Evolutionary conservation across 1,140 invertebrate species (phyloP), one percentile per base, ranked within the genome.

Genomic region (Melitaea cinxia): DNA sequence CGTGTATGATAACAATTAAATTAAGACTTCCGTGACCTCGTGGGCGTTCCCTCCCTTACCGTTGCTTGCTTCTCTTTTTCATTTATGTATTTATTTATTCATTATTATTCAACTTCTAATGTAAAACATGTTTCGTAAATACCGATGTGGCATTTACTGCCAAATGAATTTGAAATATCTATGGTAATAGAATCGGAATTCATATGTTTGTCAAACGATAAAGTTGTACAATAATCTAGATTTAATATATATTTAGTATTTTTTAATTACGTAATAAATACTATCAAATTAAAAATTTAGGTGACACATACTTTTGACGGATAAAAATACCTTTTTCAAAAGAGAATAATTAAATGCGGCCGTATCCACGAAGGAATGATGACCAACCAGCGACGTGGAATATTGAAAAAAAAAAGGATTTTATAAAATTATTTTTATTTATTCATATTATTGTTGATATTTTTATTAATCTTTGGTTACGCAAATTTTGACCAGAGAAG

Each of bases 1-100:
- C 75, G 80, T 80, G 77, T 68, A 30, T 64, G 84, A 87, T 87
- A 82, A 81, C 68, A 74, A 75, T 76, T 81, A 78, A 82, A 83
- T 83, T 77, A 84, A 85, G 82, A 79, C 73, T 68, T 55, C 63
- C 73, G 75, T 77, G 80, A 78, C 75, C 70, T 69, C 63, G 57
- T 61, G 49, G 47, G 62, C 63, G 69, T 74, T 56, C 42, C 47
- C 37, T 69, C 30, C 17, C 59, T 39, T 68, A 49, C 52, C 24
- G 42, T 14, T 39, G 50, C 24, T 28, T 17, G 61, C 65, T 60
- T 60, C 55, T 58, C 62, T 65, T 56, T n/a, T 56, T 49, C 28
- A 47, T 26, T 58, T 28, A 58, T 42, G 42, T n/a, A 56, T 58
- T 58, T n/a, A n/a, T 47, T 47, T 58, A 45, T 35, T 47, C 30